Evolutionary conservation across 2,113 vertebrate species (phyloP), one percentile per base, ranked within the genome.

Genomic region (Anthoscopus minutus): DNA sequence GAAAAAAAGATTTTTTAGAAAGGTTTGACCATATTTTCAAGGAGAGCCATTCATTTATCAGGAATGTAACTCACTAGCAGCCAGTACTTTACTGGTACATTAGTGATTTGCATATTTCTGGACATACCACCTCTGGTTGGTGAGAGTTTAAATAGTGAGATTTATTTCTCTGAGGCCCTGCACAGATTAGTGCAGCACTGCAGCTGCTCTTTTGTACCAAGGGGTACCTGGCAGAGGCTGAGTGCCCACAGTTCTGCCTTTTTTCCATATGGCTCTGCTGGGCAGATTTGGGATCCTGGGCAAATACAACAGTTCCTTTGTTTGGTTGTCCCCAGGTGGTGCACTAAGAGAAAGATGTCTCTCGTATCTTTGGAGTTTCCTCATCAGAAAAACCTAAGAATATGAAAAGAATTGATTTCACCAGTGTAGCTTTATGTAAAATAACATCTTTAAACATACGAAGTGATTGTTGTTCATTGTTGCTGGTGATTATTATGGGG

Each of bases 1-100:
- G 83, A 95, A 91, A 96, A 91, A 81, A 30, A 38, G n/a, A 44
- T 77, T 67, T 79, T 89, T 91, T 18, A 81, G 35, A 86, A 84
- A 87, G 30, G 6, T 78, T 92, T 86, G 31, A n/a, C 88, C 51
- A 30, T 86, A 67, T 88, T 85, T 85, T 81, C 81, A 74, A 92
- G 91, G 85, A 31, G 16, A n/a, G 18, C 13, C 50, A n/a, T 30
- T 80, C 31, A 40, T 83, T 77, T 85, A 94, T 77, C 81, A 93
- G 81, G 83, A 86, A 61, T 4, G 4, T 62, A 56, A 62, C 58
- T 87, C 64, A 87, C 67, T 6, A 83, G 74, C 60, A 89, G 38
- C 47, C 66, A 27, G 31, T 74, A n/a, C 53, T 45, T 78, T 70
- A 38, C 44, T 65, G 48, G 71, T 86, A 17, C 3, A 1, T 87